These are phyloP conservation scores for Cephalophus harveyi DNA, from an alignment of 2,113 vertebrate species.

Conservation along the genomic window DNA sequence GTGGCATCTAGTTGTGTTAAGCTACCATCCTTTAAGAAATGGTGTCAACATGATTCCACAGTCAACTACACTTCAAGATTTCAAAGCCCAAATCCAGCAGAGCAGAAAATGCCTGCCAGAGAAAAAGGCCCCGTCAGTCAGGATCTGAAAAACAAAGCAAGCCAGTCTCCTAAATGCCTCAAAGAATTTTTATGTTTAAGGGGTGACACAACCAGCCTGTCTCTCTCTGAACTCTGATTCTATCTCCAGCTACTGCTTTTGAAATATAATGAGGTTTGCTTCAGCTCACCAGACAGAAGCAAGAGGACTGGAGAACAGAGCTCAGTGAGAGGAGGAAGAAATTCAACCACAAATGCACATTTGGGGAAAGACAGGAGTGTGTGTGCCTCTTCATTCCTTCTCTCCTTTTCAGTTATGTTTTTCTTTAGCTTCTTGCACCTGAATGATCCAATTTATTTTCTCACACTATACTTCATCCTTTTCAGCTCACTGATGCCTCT, in stretches of 20 bases:
- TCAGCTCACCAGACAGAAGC: neutral
- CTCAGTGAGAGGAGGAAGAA: neutral
- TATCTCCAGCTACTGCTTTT: neutral
- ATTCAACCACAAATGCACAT: neutral
- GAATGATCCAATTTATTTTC: slow-evolving; percentile 16
- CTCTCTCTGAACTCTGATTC: neutral
- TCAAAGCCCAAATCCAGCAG: neutral
- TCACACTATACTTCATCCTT: neutral
- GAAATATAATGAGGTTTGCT: neutral
- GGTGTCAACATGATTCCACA: neutral
- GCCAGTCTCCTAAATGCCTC: neutral
- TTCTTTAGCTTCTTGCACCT: neutral
- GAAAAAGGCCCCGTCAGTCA: neutral
- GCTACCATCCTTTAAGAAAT: neutral
- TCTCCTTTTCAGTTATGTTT: neutral
- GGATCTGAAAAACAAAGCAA: slow-evolving; percentile 1
- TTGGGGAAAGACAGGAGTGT: neutral
- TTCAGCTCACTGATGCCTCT: neutral
- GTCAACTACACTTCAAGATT: neutral
- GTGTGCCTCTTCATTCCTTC: neutral
- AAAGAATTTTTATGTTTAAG: neutral
- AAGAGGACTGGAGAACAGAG: neutral
- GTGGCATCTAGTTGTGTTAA: neutral
- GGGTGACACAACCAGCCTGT: neutral
- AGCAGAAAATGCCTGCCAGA: neutral